phyloP scores from a whole-genome alignment of 2,888 invertebrate species.

The Ennomos erosarius region DNA sequence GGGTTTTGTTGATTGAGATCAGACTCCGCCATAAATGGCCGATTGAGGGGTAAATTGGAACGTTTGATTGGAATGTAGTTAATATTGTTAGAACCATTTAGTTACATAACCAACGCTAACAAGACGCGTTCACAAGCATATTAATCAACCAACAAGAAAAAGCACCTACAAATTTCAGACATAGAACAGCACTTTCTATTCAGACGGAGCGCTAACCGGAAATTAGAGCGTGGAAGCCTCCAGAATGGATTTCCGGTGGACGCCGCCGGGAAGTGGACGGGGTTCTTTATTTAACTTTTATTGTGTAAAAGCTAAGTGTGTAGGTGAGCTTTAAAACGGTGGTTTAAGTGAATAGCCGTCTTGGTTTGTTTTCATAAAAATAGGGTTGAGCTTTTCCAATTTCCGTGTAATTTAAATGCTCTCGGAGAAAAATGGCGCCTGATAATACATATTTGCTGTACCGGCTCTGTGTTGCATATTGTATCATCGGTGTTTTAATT shows the following conservation, averaged over 20 bases:
- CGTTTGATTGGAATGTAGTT: too few species aligned
- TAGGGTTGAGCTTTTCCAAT: too few species aligned
- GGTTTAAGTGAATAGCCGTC: constrained; percentile 41
- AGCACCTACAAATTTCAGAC: constrained; percentile 34
- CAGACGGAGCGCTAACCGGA: constrained; percentile 55
- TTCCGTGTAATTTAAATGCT: too few species aligned
- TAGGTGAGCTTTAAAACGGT: constrained; percentile 36
- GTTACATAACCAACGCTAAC: constrained; percentile 3
- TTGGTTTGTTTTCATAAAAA: constrained; percentile 7
- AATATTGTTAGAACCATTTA: neutral
- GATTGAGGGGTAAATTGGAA: too few species aligned
- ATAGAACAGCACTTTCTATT: constrained; percentile 48
- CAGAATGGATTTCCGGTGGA: constrained; percentile 64
- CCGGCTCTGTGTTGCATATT: too few species aligned
- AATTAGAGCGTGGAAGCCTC: constrained; percentile 63
- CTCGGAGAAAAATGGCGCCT: too few species aligned
- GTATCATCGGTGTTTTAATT: too few species aligned
- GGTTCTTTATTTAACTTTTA: constrained; percentile 61
- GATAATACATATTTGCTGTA: too few species aligned
- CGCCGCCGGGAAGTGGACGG: constrained; percentile 44
- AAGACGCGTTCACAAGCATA: constrained; percentile 12
- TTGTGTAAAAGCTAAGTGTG: constrained; percentile 46
- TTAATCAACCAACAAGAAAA: constrained; percentile 31
- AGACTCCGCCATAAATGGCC: too few species aligned
- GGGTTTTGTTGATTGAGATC: too few species aligned